Percentiles rank a stretch among this genome's conserved stretches.
phyloP scores from a whole-genome alignment of 2,888 invertebrate species.

The Callinectes sapidus region DNA sequence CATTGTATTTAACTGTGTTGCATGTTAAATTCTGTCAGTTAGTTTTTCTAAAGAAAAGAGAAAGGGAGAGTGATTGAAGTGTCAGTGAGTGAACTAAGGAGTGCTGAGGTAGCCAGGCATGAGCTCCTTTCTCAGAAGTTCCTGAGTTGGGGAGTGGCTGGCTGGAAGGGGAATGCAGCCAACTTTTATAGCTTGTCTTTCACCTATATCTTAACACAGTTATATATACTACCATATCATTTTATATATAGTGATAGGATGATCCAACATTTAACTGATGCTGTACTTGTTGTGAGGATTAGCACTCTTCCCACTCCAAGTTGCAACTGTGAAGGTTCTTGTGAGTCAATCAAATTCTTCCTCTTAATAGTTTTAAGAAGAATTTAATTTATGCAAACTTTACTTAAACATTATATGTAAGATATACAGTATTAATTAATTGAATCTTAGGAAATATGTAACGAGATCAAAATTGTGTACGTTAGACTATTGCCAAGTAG shows the following conservation, averaged over 20 bases:
- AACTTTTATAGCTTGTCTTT: slow-evolving; percentile 67
- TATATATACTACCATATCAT: slow-evolving; percentile 68
- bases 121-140: slow-evolving; percentile 56
- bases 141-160: slow-evolving; percentile 55
- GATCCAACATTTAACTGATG: slow-evolving; percentile 48
- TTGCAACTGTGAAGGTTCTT: slow-evolving; percentile 35
- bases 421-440: slow-evolving; percentile 36
- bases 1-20: slow-evolving; percentile 28
- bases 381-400: slow-evolving; percentile 53
- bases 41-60: background rate
- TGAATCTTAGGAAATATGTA: slow-evolving; percentile 26
- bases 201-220: slow-evolving; percentile 64
- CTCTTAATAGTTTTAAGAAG: slow-evolving; percentile 46
- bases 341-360: slow-evolving; percentile 56
- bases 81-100: slow-evolving; percentile 43
- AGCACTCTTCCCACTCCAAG: slow-evolving; percentile 27
- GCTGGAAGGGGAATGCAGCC: slow-evolving; percentile 52
- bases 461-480: slow-evolving; percentile 20
- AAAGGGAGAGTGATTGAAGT: slow-evolving; percentile 29
- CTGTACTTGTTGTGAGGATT: slow-evolving; percentile 44
- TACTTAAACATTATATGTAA: slow-evolving; percentile 54
- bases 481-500: slow-evolving; percentile 33
- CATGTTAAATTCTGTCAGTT: background rate
- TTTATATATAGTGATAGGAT: slow-evolving; percentile 61
- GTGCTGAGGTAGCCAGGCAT: slow-evolving; percentile 33